A percentile compares a stretch with the other conserved stretches of the same genome.
phyloP scores from a whole-genome alignment of 2,797 vertebrate species.

The Anguilla marmorata region DNA sequence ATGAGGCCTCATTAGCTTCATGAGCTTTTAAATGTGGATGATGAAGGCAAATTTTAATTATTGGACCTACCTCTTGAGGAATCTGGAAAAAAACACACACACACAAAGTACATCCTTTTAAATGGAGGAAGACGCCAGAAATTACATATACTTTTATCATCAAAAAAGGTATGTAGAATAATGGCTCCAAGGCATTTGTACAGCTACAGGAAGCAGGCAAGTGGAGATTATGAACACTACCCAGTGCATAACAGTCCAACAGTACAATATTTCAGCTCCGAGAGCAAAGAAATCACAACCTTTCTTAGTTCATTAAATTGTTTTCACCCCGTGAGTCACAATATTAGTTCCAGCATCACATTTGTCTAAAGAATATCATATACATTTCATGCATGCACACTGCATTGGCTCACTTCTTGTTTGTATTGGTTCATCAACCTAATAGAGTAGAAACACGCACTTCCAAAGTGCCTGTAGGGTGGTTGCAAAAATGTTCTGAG shows the following conservation, averaged over 20 bases:
- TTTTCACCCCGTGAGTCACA: background rate
- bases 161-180: background rate
- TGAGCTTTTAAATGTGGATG: conserved; percentile 47
- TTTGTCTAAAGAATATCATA: too few relatives aligned
- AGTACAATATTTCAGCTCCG: background rate
- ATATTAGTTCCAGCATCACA: background rate
- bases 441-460: background rate
- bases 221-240: background rate
- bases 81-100: conserved; percentile 53
- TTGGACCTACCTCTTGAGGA: conserved; percentile 63
- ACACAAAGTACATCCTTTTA: conserved; percentile 3
- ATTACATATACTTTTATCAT: background rate
- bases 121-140: conserved; percentile 19
- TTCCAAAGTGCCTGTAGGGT: background rate
- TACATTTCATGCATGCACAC: background rate
- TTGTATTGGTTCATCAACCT: background rate
- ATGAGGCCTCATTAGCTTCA: conserved; percentile 48
- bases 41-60: conserved; percentile 4
- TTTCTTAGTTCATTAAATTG: background rate
- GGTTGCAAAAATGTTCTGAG: background rate
- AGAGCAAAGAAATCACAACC: conserved; percentile 21
- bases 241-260: background rate
- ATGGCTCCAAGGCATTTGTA: background rate
- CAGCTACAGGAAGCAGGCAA: background rate
- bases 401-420: background rate